Evolutionary conservation across 1,140 invertebrate genomes (phyloP), one percentile per base, ranked within the genome.

Genomic region (Eueides isabella): DNA sequence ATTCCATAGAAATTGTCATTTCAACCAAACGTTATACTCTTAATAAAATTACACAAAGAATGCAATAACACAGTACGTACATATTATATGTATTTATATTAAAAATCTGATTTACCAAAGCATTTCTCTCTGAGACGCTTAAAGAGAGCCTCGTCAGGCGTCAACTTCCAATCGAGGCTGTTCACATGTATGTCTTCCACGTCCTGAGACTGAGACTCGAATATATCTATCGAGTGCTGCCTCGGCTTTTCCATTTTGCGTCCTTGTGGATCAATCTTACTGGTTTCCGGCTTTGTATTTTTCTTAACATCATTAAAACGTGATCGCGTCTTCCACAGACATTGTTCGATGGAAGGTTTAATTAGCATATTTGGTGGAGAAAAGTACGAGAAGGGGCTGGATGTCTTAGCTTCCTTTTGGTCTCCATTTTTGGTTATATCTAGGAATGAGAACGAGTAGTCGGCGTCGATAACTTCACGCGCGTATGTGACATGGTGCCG

Each of bases 151-250:
- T 88, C 83, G 55, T 90, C 85, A 2, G 87, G 87, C 29, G 83
- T 90, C 28, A 90, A 67, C 77, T 86, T 90, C 85, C 87, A 89
- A 26, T 89, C 82, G 2, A 86, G 71, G 30, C 80, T 77, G 44
- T 74, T 89, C 9, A 80, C 70, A 30, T 86, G 79, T 6, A 69
- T 23, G 28, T 88, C 85, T 4, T 89, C 88, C 19, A 73, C 44
- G 16, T 89, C 91, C 66, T 88, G 88, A 23, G 90, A 88, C 68
- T 90, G 87, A 16, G 91, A 88, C 62, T 92, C 91, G 74, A 93
- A 93, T 23, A 93, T 67, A 72, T 93, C 91, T 75, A 83, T 80
- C 6, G 91, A 93, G 44, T 80, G 77, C 30, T 87, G 85, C 12
- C 81, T 81, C 5, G 78, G 71, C 30, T 71, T 82, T 30, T 87